Conservation (phyloP, 2,888 invertebrate genomes). For the Autographa pulchrina region DNA sequence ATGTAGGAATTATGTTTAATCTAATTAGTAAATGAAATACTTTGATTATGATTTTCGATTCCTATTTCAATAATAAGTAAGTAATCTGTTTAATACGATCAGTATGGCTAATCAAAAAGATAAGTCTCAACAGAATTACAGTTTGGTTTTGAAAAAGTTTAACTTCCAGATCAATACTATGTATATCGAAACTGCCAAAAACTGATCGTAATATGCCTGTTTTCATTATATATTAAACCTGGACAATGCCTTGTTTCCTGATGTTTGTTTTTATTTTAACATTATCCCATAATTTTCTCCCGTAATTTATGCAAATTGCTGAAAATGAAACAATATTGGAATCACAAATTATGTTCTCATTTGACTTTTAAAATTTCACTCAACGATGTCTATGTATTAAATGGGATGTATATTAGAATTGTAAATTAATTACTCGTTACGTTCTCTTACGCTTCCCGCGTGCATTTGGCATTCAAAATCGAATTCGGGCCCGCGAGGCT, state of each 20-base stretch:
- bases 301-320: conserved; percentile 55
- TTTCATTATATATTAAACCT: not conserved
- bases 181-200: not conserved
- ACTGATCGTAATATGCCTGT: not conserved
- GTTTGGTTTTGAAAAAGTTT: too few species aligned
- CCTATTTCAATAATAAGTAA: too few species aligned
- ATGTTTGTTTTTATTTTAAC: conserved; percentile 36
- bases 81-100: too few species aligned
- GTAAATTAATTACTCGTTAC: conserved; percentile 80
- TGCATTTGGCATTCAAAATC: conserved; percentile 79
- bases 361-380: conserved; percentile 70
- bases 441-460: conserved; percentile 69
- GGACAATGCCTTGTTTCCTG: not conserved
- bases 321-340: conserved; percentile 62
- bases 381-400: conserved; percentile 67
- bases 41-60: too few species aligned
- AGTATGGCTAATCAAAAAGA: too few species aligned
- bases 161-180: not conserved
- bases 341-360: conserved; percentile 65
- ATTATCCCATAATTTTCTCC: conserved; percentile 31
- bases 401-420: conserved; percentile 76
- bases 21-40: too few species aligned
- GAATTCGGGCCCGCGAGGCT: conserved; percentile 80
- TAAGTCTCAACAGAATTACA: too few species aligned
- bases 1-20: too few species aligned